Base-by-base conservation (phyloP, 2,888 invertebrate species). In the Epinotia ramella region DNA sequence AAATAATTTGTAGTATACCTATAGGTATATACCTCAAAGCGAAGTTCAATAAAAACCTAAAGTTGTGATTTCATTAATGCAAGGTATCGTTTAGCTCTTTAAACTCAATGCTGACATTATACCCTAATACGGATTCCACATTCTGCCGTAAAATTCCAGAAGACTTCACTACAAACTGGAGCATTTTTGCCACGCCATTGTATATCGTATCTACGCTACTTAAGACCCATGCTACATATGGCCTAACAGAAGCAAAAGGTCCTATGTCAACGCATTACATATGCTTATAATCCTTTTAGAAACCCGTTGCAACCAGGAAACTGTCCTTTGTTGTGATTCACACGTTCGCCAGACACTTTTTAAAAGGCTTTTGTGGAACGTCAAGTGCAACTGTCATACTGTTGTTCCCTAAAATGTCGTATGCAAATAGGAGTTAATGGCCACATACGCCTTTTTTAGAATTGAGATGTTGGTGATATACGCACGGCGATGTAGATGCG, bases 311-410 rank as follows among this genome's bases (percentile, higher is more conserved):
- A 46, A 76, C 76, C 80, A 81, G 81, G 83, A 85, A 84, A 79
- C 81, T 78, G 70, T 80, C 81, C 87, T 89, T 89, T 90, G 90
- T 90, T 85, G 86, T 83, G 87, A 88, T 89, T 89, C 91, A 88
- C 89, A 86, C 88, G 84, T 86, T 77, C 84, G 83, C 89, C 88
- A 92, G 92, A 92, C 92, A 89, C 88, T 89, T 90, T 89, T 91
- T 87, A 87, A 92, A 92, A 91, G 86, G 82, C 91, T 90, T 93
- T 93, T 90, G 89, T 89, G 81, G 77, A 77, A 78, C 84, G 84
- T 88, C 85, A 91, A 92, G 92, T 90, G 88, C 81, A 84, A 81
- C 83, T 87, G 84, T 87, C 88, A 69, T 75, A 70, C 11, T 46
- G 24, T 9, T 24, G 59, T 6, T 3, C 12, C 0, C 13, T 46